Evolutionary conservation across 1,140 invertebrate genomes (phyloP), one percentile per base, ranked within the genome.

Genomic region (Rhagoletis pomonella): DNA sequence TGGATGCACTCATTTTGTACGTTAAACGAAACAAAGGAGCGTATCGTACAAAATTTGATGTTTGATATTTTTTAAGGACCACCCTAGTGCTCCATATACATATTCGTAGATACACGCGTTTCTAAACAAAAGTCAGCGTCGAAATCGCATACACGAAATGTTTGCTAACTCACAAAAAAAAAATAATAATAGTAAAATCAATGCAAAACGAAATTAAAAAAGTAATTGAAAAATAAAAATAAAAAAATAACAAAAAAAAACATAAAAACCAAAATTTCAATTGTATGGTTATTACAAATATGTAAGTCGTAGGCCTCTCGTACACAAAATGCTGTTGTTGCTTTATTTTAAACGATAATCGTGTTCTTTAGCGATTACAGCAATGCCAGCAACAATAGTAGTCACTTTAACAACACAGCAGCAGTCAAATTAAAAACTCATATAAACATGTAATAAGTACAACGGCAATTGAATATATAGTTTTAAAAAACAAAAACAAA

Each of bases 201-300:
- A 7, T 55, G 50, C 10, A 42, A 58, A 67, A 6, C 4, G 39
- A 67, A 67, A 67, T 29, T 85, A 55, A 55, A 55, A 3, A 2
- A 55, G 5, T 1, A 50, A 50, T 29, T 29, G 1, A 44, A 62
- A 14, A 42, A 42, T 42, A 44, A 64, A 64, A 44, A 44, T 44
- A 60, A 42, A 5, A 59, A 47, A 86, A 64, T 86, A 50, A 86
- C 29, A 65, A 47, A 4, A 64, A 86, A 17, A 44, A 60, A 29
- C 50, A 47, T 42, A 62, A 86, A 58, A 19, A 59, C 1, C 14
- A 14, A 58, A 67, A 50, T 69, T 87, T 73, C 65, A 58, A 87
- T 69, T 67, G 58, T n/a, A 67, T 29, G 29, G 29, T 29, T 0
- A 67, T 69, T 87, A 73, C 62, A 77, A 87, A 87, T 87, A n/a